Evolutionary conservation across 2,113 vertebrate genomes (phyloP), one percentile per base, ranked within the genome.

Genomic region (Petromus typicus): DNA sequence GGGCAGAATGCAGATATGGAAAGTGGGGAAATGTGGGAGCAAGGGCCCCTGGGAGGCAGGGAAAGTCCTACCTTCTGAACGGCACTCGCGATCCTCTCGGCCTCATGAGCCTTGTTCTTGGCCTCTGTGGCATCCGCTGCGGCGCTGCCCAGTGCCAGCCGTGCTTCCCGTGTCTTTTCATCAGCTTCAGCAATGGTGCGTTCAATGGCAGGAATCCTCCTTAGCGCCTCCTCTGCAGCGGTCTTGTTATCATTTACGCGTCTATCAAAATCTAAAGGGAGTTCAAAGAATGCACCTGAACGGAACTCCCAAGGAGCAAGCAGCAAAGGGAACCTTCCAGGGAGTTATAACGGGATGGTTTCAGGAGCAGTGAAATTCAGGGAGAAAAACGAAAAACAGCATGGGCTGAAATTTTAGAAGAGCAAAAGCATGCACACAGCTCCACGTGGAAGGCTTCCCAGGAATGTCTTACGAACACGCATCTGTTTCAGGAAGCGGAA

Each of bases 231-330:
- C 96, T 99, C 99, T 0, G 99, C 99, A 0, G 99, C 99, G 0
- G 99, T 99, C 98, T 99, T 99, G 97, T 99, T 99, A 95, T 99
- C 99, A 0, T 99, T 99, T 81, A 99, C 99, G 0, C 99, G 97
- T 95, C 96, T 99, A 93, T 99, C 99, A 0, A 99, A 99, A 96
- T 99, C 99, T 99, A 95, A 32, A 94, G 56, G 37, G 14, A 86
- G 89, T 73, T 37, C 56, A 54, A 90, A 43, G 30, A 43, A 91
- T 4, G 3, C 32, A 45, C 63, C 22, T 66, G 56, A 88, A 86
- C 45, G 34, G 12, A 94, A 64, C 37, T 75, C 23, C 56, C 86
- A 37, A 66, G 37, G n/a, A 76, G 82, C n/a, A 37, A 48, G 66
- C n/a, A n/a, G n/a, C n/a, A 14, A 66, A 45, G 61, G 11, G 40